Base-by-base conservation (phyloP, 1,140 invertebrate genomes). In the Nasonia longicornis region DNA sequence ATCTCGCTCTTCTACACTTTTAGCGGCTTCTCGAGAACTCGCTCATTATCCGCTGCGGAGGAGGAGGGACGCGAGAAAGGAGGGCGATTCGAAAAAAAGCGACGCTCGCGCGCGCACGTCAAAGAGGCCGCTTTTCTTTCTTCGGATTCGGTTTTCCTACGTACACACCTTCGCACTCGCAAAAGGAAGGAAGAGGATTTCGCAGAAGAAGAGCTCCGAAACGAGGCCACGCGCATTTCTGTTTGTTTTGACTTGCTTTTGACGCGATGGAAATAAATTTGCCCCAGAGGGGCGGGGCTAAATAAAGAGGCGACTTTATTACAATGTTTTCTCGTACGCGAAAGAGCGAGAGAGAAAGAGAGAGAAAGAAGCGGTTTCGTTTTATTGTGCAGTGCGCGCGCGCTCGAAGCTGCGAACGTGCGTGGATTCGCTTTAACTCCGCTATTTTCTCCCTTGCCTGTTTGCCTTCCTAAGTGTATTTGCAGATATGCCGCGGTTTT, bases 301-400 rank as follows among this genome's bases (percentile, higher is more conserved):
- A 76, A 76, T 76, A 76, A 76, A 76, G 74, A 66, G 38, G 38
- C 35, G 74, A 76, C 38, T 76, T 76, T 76, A 76, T 76, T 66
- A n/a, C 58, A 76, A 76, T 76, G 31, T 76, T 66, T 76, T 31
- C 45, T 58, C 63, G 42, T 31, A 26, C 48, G 26, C 14, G 22
- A 48, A 38, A 29, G 45, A 58, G 63, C 11, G 29, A 75, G 16
- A 75, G 26, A 52, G 48, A 52, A 1, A 52, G 48, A 52, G 48
- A 52, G 48, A 52, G 48, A 52, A 14, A 52, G 48, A 52, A 52
- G 52, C 16, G 6, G 14, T 58, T 58, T 58, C 52, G 20, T 58
- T 58, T n/a, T 58, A 58, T 58, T 58, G 52, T n/a, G 16, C 16
- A 58, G 16, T 16, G 16, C 52, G 14, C 20, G 48, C 0, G 48